Evolutionary conservation across 2,888 invertebrate species (phyloP).

Genomic region (Dynastes hyllus): DNA sequence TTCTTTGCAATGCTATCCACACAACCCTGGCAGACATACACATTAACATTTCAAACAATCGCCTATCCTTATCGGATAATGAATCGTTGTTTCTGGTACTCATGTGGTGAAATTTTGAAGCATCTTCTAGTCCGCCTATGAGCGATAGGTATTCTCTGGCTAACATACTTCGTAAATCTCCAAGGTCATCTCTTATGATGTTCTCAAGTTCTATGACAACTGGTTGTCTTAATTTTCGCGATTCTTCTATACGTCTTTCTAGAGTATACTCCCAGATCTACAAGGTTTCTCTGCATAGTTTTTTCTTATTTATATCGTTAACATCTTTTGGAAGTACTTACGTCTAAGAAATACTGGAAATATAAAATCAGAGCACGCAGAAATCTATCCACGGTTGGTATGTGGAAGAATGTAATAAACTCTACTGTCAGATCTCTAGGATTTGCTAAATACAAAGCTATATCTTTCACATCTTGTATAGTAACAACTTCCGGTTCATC

Average conservation of each 20-base stretch:
- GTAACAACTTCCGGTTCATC: conserved; percentile 75
- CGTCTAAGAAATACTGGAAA: conserved; percentile 78
- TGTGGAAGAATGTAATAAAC: conserved; percentile 77
- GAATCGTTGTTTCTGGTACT: conserved; percentile 74
- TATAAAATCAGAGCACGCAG: conserved; percentile 78
- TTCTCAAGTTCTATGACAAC: conserved; percentile 72
- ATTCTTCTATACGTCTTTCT: conserved; percentile 72
- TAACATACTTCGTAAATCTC: conserved; percentile 75
- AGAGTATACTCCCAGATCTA: conserved; percentile 76
- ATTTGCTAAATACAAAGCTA: conserved; percentile 75
- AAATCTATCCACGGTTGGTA: conserved; percentile 76
- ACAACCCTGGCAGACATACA: conserved; percentile 76
- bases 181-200: conserved; percentile 73
- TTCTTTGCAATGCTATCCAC: conserved; percentile 78
- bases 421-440: conserved; percentile 73
- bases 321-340: conserved; percentile 59
- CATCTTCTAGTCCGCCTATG: conserved; percentile 74
- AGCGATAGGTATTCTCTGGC: conserved; percentile 77
- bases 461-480: conserved; percentile 77
- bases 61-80: conserved; percentile 77
- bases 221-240: conserved; percentile 74
- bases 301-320: background rate
- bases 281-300: background rate
- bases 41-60: conserved; percentile 76
- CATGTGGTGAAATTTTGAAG: conserved; percentile 77